Conservation (phyloP, 2,797 vertebrate species). For the Periophthalmus magnuspinnatus region DNA sequence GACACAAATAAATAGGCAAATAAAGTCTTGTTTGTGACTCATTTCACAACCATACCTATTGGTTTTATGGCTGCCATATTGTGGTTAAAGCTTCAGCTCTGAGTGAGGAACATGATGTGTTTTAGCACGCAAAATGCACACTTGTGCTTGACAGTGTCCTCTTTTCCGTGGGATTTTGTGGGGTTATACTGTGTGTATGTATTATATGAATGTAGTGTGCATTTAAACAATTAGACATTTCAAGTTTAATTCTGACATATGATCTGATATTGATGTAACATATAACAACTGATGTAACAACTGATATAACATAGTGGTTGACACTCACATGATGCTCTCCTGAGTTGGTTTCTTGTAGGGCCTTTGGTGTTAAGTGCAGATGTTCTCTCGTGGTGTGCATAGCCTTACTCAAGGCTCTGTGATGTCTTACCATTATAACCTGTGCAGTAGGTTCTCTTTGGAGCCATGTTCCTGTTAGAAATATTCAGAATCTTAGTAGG, state of each 20-base stretch:
- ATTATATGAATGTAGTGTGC: background rate
- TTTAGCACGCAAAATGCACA: constrained; percentile 13
- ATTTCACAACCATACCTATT: constrained; percentile 48
- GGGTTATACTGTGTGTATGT: background rate
- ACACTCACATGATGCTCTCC: background rate
- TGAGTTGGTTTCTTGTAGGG: background rate
- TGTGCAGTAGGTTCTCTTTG: background rate
- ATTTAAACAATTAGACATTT: background rate
- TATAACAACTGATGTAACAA: background rate
- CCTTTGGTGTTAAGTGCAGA: background rate
- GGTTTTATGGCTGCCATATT: constrained; percentile 31
- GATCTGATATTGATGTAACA: background rate
- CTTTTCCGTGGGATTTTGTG: background rate
- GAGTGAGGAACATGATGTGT: constrained; percentile 18
- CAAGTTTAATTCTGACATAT: background rate
- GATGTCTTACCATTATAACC: background rate
- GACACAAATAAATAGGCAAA: background rate
- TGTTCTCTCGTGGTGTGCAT: background rate
- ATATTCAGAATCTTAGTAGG: background rate
- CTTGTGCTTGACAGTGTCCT: background rate
- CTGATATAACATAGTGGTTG: background rate
- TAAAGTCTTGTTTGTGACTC: constrained; percentile 36
- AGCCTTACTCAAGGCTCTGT: background rate
- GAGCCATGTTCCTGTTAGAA: background rate
- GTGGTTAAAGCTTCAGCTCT: constrained; percentile 34